phyloP scores from a whole-genome alignment of 2,113 vertebrate genomes.

The Psittacula cyanocephala region DNA sequence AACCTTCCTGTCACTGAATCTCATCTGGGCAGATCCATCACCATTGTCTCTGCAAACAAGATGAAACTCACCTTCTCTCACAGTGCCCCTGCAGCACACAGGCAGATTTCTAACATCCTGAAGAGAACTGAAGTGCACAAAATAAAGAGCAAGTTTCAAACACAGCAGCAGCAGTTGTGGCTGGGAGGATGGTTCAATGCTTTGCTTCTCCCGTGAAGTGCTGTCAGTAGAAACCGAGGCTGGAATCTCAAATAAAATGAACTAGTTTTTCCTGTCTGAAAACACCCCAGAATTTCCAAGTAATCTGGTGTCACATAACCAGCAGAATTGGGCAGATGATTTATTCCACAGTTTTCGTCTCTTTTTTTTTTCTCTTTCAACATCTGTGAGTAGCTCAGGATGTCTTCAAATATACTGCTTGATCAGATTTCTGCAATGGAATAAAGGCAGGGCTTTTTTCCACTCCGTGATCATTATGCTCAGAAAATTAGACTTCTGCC shows the following conservation, averaged over 20 bases:
- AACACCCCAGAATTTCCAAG: constrained; percentile 17
- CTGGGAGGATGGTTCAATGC: background rate
- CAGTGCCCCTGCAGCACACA: background rate
- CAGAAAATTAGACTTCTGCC: background rate
- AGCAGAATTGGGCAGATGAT: background rate
- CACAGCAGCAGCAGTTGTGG: background rate
- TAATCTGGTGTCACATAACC: background rate
- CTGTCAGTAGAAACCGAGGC: background rate
- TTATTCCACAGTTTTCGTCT: background rate
- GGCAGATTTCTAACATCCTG: background rate
- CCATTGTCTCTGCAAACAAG: background rate
- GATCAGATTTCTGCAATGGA: background rate
- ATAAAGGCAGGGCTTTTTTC: background rate
- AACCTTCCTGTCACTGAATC: background rate
- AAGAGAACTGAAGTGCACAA: background rate
- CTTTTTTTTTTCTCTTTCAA: background rate
- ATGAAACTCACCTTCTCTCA: rapidly evolving
- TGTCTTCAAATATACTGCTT: background rate
- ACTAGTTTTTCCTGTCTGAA: constrained; percentile 1
- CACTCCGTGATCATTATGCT: background rate
- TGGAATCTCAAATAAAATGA: constrained; percentile 18
- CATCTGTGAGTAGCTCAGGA: background rate
- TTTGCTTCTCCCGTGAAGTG: background rate
- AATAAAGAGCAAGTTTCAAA: background rate
- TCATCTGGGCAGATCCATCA: rapidly evolving